phyloP scores from a whole-genome alignment of 2,797 vertebrate species.

The Uromys caudimaculatus region DNA sequence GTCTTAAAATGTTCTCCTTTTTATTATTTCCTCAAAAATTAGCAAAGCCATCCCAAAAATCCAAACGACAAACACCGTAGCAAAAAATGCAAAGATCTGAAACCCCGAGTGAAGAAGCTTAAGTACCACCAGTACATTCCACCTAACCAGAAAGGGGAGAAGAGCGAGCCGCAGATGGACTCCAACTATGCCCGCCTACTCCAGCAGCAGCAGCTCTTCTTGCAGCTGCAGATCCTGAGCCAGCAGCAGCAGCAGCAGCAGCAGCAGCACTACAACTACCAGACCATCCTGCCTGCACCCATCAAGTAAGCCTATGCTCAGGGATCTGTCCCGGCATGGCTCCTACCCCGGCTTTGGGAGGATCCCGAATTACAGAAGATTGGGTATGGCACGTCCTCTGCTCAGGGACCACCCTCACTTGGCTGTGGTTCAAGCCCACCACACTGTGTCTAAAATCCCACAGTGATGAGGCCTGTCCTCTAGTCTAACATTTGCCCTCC shows the following conservation, averaged over 20 bases:
- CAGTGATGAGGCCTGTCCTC: neutral
- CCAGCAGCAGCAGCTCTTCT: conserved; percentile 97
- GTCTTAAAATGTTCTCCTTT: conserved; percentile 70
- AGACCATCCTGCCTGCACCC: conserved; percentile 91
- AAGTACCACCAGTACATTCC: conserved; percentile 99
- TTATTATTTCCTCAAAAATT: conserved; percentile 73
- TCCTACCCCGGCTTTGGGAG: neutral
- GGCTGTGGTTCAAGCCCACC: neutral
- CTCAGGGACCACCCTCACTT: neutral
- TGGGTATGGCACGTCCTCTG: neutral
- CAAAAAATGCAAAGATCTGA: conserved; percentile 96
- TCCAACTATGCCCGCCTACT: conserved; percentile 95
- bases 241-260: conserved; percentile 96
- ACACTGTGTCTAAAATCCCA: neutral
- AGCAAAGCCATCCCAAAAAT: conserved; percentile 96
- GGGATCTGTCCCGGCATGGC: accelerated
- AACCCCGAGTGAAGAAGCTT: conserved; percentile 95
- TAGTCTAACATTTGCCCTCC: neutral
- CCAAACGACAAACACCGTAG: conserved; percentile 93
- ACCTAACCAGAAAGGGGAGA: conserved; percentile 97
- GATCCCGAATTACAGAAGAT: neutral
- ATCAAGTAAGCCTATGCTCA: conserved; percentile 92
- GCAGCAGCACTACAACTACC: conserved; percentile 95
- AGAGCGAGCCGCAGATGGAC: conserved; percentile 94
- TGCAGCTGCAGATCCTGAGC: conserved; percentile 98